These are phyloP conservation scores for Pocillopora verrucosa DNA, from an alignment of 64 coral and sea anemone genomes.

Conservation along the genomic window DNA sequence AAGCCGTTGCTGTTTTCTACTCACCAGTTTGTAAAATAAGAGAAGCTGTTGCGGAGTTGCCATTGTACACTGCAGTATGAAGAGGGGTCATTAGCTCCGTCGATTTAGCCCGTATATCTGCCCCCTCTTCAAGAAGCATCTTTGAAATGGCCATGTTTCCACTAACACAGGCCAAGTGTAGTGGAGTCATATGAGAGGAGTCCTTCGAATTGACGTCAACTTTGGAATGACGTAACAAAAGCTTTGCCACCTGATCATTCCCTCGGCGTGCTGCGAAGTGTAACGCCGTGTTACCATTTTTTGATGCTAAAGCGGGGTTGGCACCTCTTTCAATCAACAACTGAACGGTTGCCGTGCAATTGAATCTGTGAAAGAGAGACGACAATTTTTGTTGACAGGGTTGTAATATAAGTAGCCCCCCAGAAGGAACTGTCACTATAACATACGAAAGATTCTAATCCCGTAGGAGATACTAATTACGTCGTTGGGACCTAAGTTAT, in stretches of 20 bases:
- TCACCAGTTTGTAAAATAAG: constrained; percentile 35
- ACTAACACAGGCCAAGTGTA: constrained; percentile 42
- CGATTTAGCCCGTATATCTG: constrained; percentile 32
- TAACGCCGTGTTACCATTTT: constrained; percentile 21
- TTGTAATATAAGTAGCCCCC: too few species aligned
- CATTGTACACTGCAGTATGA: constrained; percentile 33
- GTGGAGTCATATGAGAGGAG: neutral
- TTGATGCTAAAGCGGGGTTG: neutral
- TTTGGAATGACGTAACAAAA: constrained; percentile 17
- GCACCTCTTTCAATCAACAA: constrained; percentile 29
- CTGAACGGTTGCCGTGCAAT: constrained; percentile 19
- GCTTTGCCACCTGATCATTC: constrained; percentile 31
- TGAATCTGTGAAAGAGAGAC: constrained; percentile 6
- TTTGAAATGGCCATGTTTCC: constrained; percentile 27
- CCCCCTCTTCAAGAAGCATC: constrained; percentile 31
- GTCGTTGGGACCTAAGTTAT: too few species aligned
- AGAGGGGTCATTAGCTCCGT: constrained; percentile 44
- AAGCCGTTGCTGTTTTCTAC: neutral
- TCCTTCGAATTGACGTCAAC: constrained; percentile 42
- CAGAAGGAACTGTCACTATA: too few species aligned
- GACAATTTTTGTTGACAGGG: too few species aligned
- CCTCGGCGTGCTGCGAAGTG: constrained; percentile 25
- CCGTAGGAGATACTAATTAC: too few species aligned
- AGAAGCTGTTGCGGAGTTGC: constrained; percentile 13
- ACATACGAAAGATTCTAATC: too few species aligned